These are phyloP conservation scores for Poliocrania exsul DNA, from an alignment of 2,797 vertebrate genomes.

Conservation along the genomic window DNA sequence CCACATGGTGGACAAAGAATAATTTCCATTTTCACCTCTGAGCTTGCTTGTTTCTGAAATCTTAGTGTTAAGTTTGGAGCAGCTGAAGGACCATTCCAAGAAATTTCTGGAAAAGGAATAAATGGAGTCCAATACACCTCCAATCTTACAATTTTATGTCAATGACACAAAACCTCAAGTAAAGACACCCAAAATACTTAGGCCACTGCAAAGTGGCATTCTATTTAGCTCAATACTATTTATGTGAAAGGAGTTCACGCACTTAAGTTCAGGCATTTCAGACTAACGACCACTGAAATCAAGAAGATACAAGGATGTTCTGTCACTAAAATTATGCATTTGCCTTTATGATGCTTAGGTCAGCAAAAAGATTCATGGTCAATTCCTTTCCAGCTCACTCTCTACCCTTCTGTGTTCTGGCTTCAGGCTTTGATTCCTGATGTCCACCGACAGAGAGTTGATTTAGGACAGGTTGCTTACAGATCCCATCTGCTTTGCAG, in stretches of 20 bases:
- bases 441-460: neutral
- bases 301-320: neutral
- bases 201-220: neutral
- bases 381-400: neutral
- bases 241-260: neutral
- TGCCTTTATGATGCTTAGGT: neutral
- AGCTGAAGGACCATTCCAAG: neutral
- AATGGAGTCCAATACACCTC: fast-evolving
- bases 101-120: neutral
- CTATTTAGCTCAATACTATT: neutral
- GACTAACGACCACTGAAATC: neutral
- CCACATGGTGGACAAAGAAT: neutral
- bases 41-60: neutral
- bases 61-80: neutral
- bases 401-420: neutral
- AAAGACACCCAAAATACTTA: neutral
- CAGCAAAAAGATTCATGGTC: neutral
- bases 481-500: neutral
- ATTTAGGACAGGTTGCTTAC: constrained; percentile 12
- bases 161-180: neutral
- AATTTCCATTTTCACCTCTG: neutral
- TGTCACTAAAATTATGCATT: neutral
- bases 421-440: neutral
- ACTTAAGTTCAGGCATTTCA: neutral
- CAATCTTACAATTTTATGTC: neutral